Evolutionary conservation across 1,140 invertebrate genomes (phyloP).

Genomic region (Bombus waltoni): DNA sequence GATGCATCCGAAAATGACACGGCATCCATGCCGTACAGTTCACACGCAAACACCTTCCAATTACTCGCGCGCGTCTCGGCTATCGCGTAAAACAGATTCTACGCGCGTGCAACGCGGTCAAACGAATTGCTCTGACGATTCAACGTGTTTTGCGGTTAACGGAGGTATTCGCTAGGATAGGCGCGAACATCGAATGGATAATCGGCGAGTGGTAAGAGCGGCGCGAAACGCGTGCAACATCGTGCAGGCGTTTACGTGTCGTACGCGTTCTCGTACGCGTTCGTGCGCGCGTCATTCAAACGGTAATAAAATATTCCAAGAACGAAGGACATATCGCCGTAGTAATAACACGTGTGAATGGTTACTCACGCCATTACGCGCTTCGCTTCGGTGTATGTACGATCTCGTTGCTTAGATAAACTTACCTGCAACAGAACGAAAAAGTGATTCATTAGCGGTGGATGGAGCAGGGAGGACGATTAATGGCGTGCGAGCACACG

Average conservation of each 20-base stretch:
- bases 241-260: background rate
- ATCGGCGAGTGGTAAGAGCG: slow-evolving; percentile 1
- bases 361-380: slow-evolving; percentile 49
- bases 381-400: background rate
- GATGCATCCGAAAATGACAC: background rate
- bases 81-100: background rate
- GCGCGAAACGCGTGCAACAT: background rate
- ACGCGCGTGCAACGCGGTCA: background rate
- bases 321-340: slow-evolving; percentile 21
- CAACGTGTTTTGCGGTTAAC: background rate
- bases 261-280: no score
- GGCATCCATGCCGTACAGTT: no score
- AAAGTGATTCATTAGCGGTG: slow-evolving; percentile 15
- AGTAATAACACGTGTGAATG: slow-evolving; percentile 13
- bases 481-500: background rate
- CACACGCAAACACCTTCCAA: background rate
- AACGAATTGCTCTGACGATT: slow-evolving; percentile 10
- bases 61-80: background rate
- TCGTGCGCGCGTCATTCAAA: slow-evolving; percentile 19
- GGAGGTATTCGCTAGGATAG: background rate
- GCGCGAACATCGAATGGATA: slow-evolving; percentile 13
- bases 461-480: background rate
- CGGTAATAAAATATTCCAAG: slow-evolving; percentile 43
- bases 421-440: slow-evolving; percentile 65
- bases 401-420: slow-evolving; percentile 29